Conservation (phyloP, 2,888 invertebrate species). For the Nasonia oneida region DNA sequence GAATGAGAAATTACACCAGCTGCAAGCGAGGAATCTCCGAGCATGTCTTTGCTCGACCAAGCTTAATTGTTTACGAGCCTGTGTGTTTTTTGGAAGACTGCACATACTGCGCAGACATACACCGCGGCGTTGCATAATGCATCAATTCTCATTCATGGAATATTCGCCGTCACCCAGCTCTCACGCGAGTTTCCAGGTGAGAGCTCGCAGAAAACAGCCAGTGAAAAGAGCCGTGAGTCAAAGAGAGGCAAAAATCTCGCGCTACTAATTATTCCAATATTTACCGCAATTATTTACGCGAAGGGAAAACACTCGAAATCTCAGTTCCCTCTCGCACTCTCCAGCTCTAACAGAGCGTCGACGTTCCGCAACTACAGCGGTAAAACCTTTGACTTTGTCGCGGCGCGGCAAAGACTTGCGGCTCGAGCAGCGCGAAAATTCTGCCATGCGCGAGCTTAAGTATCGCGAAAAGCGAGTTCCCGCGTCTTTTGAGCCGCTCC, state of each 20-base stretch:
- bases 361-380: background rate
- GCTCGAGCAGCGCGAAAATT: slow-evolving; percentile 29
- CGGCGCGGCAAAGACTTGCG: background rate
- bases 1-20: slow-evolving; percentile 9
- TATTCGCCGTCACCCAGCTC: background rate
- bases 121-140: too few relatives aligned
- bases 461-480: slow-evolving; percentile 1
- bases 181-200: background rate
- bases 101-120: too few relatives aligned
- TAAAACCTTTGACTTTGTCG: slow-evolving; percentile 54
- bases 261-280: slow-evolving; percentile 4
- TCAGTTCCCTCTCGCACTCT: background rate
- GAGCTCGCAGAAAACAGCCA: background rate
- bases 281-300: slow-evolving; percentile 34
- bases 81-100: too few relatives aligned
- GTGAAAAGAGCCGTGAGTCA: background rate
- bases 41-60: background rate
- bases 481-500: background rate
- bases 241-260: background rate
- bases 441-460: background rate
- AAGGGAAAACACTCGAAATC: slow-evolving; percentile 35
- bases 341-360: slow-evolving; percentile 19
- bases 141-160: background rate
- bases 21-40: background rate
- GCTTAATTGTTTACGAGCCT: too few relatives aligned